Conservation (phyloP, 1,140 invertebrate species). For the Ceratosolen fusciceps region DNA sequence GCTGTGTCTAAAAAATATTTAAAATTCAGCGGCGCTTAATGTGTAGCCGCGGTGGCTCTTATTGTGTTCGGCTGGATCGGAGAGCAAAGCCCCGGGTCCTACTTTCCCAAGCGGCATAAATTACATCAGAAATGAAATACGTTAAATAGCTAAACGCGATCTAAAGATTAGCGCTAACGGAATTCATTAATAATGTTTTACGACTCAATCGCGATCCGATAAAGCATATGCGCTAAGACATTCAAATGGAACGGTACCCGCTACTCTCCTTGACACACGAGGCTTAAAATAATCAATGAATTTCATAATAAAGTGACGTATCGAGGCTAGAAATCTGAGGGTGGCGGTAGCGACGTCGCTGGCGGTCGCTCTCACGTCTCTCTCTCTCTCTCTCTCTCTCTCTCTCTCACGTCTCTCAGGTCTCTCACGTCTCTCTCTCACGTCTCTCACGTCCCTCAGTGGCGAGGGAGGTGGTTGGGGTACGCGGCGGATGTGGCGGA, state of each 20-base stretch:
- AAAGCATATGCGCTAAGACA: not conserved
- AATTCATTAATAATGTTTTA: slow-evolving; percentile 22
- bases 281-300: not conserved
- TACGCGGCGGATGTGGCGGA: too few species aligned
- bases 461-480: too few species aligned
- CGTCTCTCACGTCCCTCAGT: too few species aligned
- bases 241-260: not conserved
- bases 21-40: not conserved
- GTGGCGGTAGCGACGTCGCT: too few species aligned
- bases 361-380: too few species aligned
- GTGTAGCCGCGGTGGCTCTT: too few species aligned
- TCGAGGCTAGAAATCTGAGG: not conserved
- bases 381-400: too few species aligned
- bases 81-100: not conserved
- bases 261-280: not conserved
- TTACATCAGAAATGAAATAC: not conserved
- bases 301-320: slow-evolving; percentile 27
- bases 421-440: too few species aligned
- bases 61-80: not conserved
- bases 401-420: too few species aligned
- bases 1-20: not conserved
- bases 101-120: not conserved
- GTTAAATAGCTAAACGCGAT: not conserved
- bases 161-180: slow-evolving; percentile 14
- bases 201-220: not conserved